Evolutionary conservation across 2,113 vertebrate genomes (phyloP), one percentile per base, ranked within the genome.

Genomic region (Setophaga petechia): DNA sequence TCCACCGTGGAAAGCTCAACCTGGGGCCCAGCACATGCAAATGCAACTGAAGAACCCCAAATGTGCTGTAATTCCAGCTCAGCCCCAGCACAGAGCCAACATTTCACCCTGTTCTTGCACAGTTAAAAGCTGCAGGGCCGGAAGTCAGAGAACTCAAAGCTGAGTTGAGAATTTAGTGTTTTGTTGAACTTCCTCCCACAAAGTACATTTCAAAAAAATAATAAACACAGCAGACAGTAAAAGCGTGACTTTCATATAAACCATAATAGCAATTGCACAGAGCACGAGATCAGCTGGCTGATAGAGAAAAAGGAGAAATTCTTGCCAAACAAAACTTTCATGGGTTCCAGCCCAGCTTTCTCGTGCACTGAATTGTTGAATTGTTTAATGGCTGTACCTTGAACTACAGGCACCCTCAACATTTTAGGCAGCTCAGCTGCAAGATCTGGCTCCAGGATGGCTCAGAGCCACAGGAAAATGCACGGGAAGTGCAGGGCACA

Each of bases 131-230:
- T 74, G 81, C 7, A 59, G 58, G 82, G 87, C 74, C 66, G 91
- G 95, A 97, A 94, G 44, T 79, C 86, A 77, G 39, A 74, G 55
- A 89, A 43, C 94, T 89, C 69, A 10, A 58, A 79, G 69, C 63
- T 2, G 5, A 80, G 37, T 9, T 68, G 37, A 94, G 81, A 93
- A 87, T 84, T 44, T 1, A 66, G 84, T 14, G 82, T 83, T 97
- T 91, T 94, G 84, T 81, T 94, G 74, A 94, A 96, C 96, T 96
- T 97, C 96, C 94, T 96, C 91, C 91, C 94, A 77, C 96, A 94
- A 96, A 94, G 94, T 24, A 84, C 92, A 57, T 90, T 76, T 62
- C 8, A 59, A 78, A 91, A 89, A 94, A 92, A 83, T 14, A 96
- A 94, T 59, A 96, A 95, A 96, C 96, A 92, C 27, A 76, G 37